A percentile compares a stretch with the other conserved stretches of the same genome.
Evolutionary conservation across 2,113 vertebrate species (phyloP).

Genomic region (Alligator sinensis): DNA sequence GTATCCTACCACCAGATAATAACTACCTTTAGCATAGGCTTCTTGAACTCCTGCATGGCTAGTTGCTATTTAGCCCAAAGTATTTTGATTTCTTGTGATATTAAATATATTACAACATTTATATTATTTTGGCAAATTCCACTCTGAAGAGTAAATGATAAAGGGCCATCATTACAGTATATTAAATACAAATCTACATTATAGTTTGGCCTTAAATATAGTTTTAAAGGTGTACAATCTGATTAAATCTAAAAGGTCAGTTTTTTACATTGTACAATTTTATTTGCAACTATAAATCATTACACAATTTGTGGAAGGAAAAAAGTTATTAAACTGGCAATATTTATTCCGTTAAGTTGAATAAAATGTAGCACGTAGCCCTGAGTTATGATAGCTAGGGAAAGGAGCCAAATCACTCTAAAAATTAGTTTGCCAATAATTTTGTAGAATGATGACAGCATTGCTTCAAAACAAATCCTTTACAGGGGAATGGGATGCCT

Average conservation of each 20-base stretch:
- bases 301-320: slow-evolving; percentile 67
- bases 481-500: slow-evolving; percentile 77
- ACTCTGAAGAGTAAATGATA: slow-evolving; percentile 41
- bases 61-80: slow-evolving; percentile 1
- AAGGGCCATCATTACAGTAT: slow-evolving; percentile 8
- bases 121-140: slow-evolving; percentile 44
- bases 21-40: not conserved
- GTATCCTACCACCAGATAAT: not conserved
- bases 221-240: slow-evolving; percentile 60
- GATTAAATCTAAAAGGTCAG: slow-evolving; percentile 70
- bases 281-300: slow-evolving; percentile 74
- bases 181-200: slow-evolving; percentile 50
- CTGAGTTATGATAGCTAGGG: slow-evolving; percentile 69
- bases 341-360: slow-evolving; percentile 78
- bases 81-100: slow-evolving; percentile 14
- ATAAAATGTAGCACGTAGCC: slow-evolving; percentile 67
- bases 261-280: slow-evolving; percentile 65
- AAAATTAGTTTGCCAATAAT: slow-evolving; percentile 84
- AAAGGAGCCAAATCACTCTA: slow-evolving; percentile 69
- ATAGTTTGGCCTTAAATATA: slow-evolving; percentile 63
- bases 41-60: not conserved
- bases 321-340: slow-evolving; percentile 70
- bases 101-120: slow-evolving; percentile 1
- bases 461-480: slow-evolving; percentile 80
- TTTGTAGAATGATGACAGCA: slow-evolving; percentile 77